Conservation (phyloP, 1,140 invertebrate species). For the Drosophila sucinea region DNA sequence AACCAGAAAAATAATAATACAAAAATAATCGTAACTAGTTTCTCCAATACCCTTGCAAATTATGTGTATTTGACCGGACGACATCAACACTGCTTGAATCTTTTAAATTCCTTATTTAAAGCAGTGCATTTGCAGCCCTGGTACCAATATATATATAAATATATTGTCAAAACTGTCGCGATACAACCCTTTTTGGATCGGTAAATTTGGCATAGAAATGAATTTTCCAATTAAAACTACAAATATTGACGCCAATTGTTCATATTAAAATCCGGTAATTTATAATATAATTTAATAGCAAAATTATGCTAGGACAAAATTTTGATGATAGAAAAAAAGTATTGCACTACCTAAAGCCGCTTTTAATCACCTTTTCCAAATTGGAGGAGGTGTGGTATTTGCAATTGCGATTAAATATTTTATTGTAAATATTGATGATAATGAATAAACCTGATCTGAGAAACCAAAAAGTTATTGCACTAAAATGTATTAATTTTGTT, state of each 20-base stretch:
- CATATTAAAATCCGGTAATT: no score
- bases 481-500: no score
- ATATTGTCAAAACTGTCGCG: neutral
- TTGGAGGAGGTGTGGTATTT: neutral
- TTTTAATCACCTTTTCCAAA: no score
- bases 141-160: neutral
- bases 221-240: no score
- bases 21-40: conserved; percentile 1
- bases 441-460: neutral
- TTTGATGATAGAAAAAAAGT: no score
- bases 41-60: conserved; percentile 34
- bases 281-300: no score
- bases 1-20: neutral
- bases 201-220: no score
- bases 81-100: conserved; percentile 40
- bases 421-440: neutral
- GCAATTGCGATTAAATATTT: neutral
- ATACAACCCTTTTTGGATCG: no score
- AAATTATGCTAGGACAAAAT: no score
- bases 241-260: no score
- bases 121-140: no score
- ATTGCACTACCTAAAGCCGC: no score
- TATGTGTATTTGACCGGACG: neutral
- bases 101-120: neutral
- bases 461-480: neutral